Evolutionary conservation across 2,113 vertebrate genomes (phyloP), one percentile per base, ranked within the genome.

Genomic region (Pomatorhinus ruficollis): DNA sequence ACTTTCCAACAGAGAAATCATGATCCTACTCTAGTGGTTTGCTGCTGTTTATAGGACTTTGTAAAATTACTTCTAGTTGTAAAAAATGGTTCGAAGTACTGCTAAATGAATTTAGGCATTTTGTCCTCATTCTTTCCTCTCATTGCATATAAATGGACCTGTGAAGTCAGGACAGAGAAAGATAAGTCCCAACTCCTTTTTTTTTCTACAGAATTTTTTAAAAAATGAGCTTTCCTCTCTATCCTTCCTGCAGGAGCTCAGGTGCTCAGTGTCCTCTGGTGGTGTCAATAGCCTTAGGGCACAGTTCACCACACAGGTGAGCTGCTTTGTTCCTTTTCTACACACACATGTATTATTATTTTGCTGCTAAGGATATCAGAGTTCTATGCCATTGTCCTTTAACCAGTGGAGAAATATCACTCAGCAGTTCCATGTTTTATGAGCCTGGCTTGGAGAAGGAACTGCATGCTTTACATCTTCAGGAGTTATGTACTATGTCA

Each of bases 1-100:
- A 15, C 28, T 92, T 96, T 89, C 31, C 56, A 83, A 83, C 59
- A 93, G 59, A 90, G 71, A 85, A 83, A 94, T 64, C 24, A 19
- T 24, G 24, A n/a, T 83, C 60, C 14, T 76, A 8, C 42, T 83
- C 53, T 33, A 33, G 30, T 39, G 40, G 28, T 68, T 75, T 68
- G n/a, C 49, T 91, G 64, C 42, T 42, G 49, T 37, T 59, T 12
- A 33, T 11, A 81, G n/a, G 30, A 60, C 31, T 90, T 81, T 2
- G 3, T 53, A 66, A 87, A 91, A 88, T 42, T 78, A 44, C 59
- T 64, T 71, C 37, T 31, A 23, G 40, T 17, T 87, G 18, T 28
- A 61, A 72, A 83, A 52, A 31, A 10, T 40, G 2, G 1, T 44
- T 42, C 5, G 1, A 92, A 81, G 4, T 70, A 47, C 22, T 56